Evolutionary conservation across 1,140 invertebrate species (phyloP).

Genomic region (Drosophila ficusphila): DNA sequence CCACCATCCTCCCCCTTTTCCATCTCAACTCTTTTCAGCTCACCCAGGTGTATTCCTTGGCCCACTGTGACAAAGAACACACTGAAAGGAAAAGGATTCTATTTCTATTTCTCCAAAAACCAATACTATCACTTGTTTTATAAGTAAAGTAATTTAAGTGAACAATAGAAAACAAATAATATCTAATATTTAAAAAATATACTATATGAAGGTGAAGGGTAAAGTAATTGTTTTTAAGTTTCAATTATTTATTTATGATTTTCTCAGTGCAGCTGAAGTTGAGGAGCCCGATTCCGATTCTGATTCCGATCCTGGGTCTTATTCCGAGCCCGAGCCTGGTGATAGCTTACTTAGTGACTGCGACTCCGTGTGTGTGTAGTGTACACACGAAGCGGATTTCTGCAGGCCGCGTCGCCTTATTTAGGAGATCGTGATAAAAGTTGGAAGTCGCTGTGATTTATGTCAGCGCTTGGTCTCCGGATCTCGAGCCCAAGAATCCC

Average conservation of each 20-base stretch:
- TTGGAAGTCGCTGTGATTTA: constrained; percentile 84
- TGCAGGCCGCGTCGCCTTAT: constrained; percentile 77
- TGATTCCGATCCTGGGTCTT: neutral
- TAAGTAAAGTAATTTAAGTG: too few species aligned
- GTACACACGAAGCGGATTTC: constrained; percentile 79
- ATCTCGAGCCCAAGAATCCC: constrained; percentile 13
- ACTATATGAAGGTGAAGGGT: too few species aligned
- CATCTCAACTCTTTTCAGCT: constrained; percentile 2
- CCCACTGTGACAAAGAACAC: constrained; percentile 57
- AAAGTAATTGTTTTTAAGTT: too few species aligned
- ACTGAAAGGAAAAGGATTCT: neutral
- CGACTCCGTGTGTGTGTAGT: constrained; percentile 52
- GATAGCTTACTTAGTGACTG: constrained; percentile 83
- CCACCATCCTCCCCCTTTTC: neutral
- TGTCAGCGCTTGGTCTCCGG: constrained; percentile 69
- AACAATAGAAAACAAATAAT: too few species aligned
- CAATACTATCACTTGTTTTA: too few species aligned
- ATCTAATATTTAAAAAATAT: too few species aligned
- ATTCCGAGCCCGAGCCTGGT: constrained; percentile 54
- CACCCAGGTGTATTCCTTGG: constrained; percentile 38
- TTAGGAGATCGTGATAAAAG: constrained; percentile 84
- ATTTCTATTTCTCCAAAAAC: too few species aligned
- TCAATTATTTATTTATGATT: too few species aligned
- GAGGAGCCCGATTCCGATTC: constrained; percentile 25
- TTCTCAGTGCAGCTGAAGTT: constrained; percentile 22